Percentiles rank a stretch among this genome's conserved stretches.
Conservation (phyloP, 2,888 invertebrate genomes). For the Cremastinae sp. region DNA sequence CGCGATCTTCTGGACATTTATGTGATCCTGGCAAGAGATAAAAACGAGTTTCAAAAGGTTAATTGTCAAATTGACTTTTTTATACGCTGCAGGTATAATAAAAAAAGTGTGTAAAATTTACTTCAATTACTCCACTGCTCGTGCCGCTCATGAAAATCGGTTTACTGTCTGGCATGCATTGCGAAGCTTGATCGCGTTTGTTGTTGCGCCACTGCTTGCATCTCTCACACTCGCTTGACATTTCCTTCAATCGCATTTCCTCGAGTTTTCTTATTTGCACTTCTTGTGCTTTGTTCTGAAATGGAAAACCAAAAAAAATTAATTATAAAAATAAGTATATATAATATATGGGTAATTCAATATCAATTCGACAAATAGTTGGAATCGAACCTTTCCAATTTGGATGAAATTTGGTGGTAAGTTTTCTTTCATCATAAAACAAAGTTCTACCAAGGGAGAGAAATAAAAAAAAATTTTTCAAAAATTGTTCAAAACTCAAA, state of each 20-base stretch:
- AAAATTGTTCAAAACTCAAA: no score
- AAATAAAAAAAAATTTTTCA: no score
- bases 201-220: constrained; percentile 67
- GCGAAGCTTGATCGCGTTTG: constrained; percentile 68
- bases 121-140: constrained; percentile 70
- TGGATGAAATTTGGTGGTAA: no score
- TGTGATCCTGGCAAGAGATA: constrained; percentile 82
- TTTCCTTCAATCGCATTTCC: constrained; percentile 61
- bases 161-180: constrained; percentile 66
- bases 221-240: constrained; percentile 69
- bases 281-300: constrained; percentile 64
- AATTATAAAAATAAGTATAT: no score
- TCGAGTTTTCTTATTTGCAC: constrained; percentile 67
- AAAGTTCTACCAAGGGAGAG: no score
- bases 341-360: no score
- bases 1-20: constrained; percentile 81
- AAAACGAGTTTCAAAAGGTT: no score
- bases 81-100: no score
- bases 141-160: constrained; percentile 62
- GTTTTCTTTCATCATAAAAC: no score
- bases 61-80: no score
- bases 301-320: constrained; percentile 15
- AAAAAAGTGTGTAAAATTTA: neutral
- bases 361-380: no score
- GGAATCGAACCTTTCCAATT: no score